Evolutionary conservation across 1,140 invertebrate genomes (phyloP), one percentile per base, ranked within the genome.

Genomic region (Nephotettix cincticeps): DNA sequence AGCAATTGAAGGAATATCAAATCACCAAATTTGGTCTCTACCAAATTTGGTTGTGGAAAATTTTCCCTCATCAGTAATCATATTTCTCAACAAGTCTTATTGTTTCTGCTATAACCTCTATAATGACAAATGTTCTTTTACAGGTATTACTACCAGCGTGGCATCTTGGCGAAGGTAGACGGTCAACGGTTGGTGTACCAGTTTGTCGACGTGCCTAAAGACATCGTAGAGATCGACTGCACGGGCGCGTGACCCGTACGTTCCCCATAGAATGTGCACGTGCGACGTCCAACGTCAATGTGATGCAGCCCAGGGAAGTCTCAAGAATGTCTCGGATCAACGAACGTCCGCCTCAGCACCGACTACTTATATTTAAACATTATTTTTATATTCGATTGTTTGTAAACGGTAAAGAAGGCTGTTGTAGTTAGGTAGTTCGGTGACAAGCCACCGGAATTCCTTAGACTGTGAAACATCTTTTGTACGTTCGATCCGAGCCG

Each of bases 131-230:
- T 71, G 21, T 30, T 66, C 72, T 68, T 75, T n/a, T 63, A 68
- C 80, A 91, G 90, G 83, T 99, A 99, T 84, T 99, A 99, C 83
- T 99, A 99, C 83, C 97, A 99, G 82, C 88, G 98, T 75, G 97
- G 98, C 69, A 99, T 99, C 80, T 83, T 99, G 74, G 97, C 98
- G 73, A 99, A 99, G 86, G 98, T 99, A 27, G 97, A 99, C 84
- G 98, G 98, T 3, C 98, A 99, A 82, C 86, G 98, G 72, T 86
- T 99, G 66, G 98, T 99, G 21, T 99, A 99, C 84, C 97, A 99
- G 84, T 99, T 99, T 85, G 97, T 99, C 63, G 96, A 99, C 82
- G 96, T 99, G 77, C 97, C 97, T 76, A 98, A 98, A 86, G 95
- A 97, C 82, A 98, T 98, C 73, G 88, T 98, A 61, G 96, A 99